Evolutionary conservation across 2,888 invertebrate genomes (phyloP).

Genomic region (Lithodes maja): DNA sequence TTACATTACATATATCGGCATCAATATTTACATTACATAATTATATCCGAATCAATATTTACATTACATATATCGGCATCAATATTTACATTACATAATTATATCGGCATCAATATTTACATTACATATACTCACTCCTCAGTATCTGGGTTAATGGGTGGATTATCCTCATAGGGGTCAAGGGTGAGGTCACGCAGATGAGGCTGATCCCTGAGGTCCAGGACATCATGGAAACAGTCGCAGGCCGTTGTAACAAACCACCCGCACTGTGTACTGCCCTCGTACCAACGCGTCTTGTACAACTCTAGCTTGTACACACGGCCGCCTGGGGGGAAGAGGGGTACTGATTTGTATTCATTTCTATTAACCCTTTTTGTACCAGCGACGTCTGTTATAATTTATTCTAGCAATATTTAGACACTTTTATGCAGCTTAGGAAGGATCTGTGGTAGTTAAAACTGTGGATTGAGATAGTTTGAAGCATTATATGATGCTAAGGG

Average conservation of each 20-base stretch:
- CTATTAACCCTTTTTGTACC: too few species aligned
- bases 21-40: neutral
- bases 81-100: too few species aligned
- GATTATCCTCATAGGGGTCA: constrained; percentile 22
- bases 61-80: neutral
- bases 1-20: neutral
- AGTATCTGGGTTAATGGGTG: constrained; percentile 7
- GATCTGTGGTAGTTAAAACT: too few species aligned
- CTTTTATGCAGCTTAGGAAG: too few species aligned
- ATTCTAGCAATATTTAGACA: too few species aligned
- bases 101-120: neutral
- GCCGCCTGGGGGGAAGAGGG: neutral
- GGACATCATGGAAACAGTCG: neutral
- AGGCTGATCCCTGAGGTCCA: constrained; percentile 6
- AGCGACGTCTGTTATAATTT: too few species aligned
- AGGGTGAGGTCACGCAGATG: constrained; percentile 4
- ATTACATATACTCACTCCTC: constrained; percentile 11
- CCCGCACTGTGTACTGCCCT: constrained; percentile 28
- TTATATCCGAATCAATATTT: neutral
- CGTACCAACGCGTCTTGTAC: neutral
- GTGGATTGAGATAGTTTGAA: too few species aligned
- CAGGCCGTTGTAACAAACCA: neutral
- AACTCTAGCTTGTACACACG: constrained; percentile 17
- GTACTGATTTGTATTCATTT: neutral
- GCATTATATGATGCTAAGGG: too few species aligned